Base-by-base conservation (phyloP, 1,140 invertebrate genomes). In the Goniozus legneri region DNA sequence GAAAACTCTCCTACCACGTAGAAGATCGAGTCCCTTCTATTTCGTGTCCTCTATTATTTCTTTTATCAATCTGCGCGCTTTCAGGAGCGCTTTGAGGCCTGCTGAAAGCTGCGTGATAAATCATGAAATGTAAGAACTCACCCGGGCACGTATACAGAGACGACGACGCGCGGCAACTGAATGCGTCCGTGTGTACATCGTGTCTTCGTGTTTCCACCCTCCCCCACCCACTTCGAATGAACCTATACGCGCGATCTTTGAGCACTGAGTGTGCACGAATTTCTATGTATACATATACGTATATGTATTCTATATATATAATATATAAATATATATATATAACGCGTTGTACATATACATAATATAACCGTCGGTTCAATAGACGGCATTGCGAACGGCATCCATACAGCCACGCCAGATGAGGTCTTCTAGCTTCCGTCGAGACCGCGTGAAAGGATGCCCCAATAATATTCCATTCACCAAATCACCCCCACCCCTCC, bases 381-480 rank as follows among this genome's bases (percentile, higher is more conserved):
- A 75, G 71, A 62, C 62, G 59, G 64, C 69, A 73, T 69, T 69
- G 70, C 64, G 65, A 69, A 64, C 65, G 62, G 59, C 65, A 71
- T 71, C 70, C 65, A 71, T 71, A 72, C 57, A 74, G 65, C 59
- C 46, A 56, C 24, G 55, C 65, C 67, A 75, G 72, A 75, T 75
- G 71, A 76, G 74, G 74, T 76, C 73, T 75, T 72, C 71, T 64
- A 67, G 72, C 70, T 75, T 76, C 69, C 70, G 71, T 68, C 59
- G 68, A 73, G 69, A 73, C 69, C 73, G 70, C 67, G 72, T 76
- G 72, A 76, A 76, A 76, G 71, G 74, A 76, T 76, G 70, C 72
- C 70, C 71, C 74, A 76, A 76, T 76, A 75, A 75, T 76, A 75
- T 75, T 76, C 72, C 71, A 76, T 76, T 76, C 71, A 75, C 58